Conservation (phyloP, 1,140 invertebrate genomes). For the Adelges cooleyi region DNA sequence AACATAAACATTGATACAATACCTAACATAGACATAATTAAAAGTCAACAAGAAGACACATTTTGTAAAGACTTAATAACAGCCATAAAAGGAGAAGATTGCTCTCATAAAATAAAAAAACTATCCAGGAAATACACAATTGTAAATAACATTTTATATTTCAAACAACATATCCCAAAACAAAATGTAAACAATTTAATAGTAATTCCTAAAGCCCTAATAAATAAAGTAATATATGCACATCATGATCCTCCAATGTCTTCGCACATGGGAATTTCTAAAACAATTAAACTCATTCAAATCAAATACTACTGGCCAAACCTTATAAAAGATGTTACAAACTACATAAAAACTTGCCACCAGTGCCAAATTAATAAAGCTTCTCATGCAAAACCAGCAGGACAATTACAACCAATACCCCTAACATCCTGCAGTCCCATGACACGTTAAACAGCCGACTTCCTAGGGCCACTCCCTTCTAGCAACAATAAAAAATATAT, state of each 20-base stretch:
- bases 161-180: not conserved
- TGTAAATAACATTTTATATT: not conserved
- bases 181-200: not conserved
- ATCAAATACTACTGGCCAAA: constrained; percentile 8
- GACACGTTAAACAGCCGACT: not conserved
- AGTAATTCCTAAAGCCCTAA: not conserved
- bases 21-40: not conserved
- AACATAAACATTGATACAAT: not conserved
- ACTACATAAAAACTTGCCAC: not conserved
- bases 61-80: not conserved
- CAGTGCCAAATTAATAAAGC: not conserved
- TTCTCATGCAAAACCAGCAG: not conserved
- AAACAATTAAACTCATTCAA: not conserved
- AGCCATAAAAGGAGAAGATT: not conserved
- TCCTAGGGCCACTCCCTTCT: not conserved
- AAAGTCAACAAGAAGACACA: not conserved
- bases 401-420: not conserved
- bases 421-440: not conserved
- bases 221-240: not conserved
- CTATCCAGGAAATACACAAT: not conserved
- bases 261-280: not conserved
- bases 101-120: not conserved
- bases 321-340: not conserved
- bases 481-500: not conserved
- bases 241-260: not conserved